These are phyloP conservation scores for Rhamphomyia laevipes DNA, from an alignment of 2,888 invertebrate species.

Conservation along the genomic window DNA sequence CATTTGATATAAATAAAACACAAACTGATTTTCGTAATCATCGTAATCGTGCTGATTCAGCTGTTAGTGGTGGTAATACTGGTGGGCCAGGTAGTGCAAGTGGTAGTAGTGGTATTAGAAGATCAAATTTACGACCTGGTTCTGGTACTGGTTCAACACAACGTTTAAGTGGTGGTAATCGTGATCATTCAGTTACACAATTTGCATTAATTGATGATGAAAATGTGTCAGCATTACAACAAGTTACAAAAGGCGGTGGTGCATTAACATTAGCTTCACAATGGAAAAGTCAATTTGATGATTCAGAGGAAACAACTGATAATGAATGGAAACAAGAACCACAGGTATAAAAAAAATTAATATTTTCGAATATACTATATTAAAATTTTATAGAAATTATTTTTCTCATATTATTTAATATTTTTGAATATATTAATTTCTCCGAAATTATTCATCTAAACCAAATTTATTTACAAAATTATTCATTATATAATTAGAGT, in stretches of 20 bases:
- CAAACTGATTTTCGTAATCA: slow-evolving; percentile 10
- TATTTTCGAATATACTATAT: too few species aligned
- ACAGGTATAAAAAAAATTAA: slow-evolving; percentile 22
- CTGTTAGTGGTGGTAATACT: slow-evolving; percentile 9
- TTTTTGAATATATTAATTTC: background rate
- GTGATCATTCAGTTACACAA: slow-evolving; percentile 78
- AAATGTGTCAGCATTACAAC: slow-evolving; percentile 77
- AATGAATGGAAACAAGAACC: slow-evolving; percentile 88
- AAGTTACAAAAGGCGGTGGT: slow-evolving; percentile 79
- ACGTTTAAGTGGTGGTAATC: slow-evolving; percentile 37
- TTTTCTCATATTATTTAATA: background rate
- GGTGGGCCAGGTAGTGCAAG: slow-evolving; percentile 12
- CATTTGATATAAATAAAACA: slow-evolving; percentile 19
- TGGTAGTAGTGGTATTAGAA: slow-evolving; percentile 23
- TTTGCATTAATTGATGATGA: slow-evolving; percentile 90
- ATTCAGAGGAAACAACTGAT: slow-evolving; percentile 88
- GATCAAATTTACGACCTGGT: slow-evolving; percentile 30
- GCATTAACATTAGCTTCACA: slow-evolving; percentile 83
- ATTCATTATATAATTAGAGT: slow-evolving; percentile 25
- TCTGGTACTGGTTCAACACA: slow-evolving; percentile 22
- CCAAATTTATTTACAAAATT: background rate
- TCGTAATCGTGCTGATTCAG: slow-evolving; percentile 7
- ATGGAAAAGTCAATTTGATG: slow-evolving; percentile 94
- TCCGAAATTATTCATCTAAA: too few species aligned
- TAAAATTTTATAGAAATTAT: background rate